phyloP scores from a whole-genome alignment of 2,113 vertebrate genomes.

The Cyanoliseus patagonus region DNA sequence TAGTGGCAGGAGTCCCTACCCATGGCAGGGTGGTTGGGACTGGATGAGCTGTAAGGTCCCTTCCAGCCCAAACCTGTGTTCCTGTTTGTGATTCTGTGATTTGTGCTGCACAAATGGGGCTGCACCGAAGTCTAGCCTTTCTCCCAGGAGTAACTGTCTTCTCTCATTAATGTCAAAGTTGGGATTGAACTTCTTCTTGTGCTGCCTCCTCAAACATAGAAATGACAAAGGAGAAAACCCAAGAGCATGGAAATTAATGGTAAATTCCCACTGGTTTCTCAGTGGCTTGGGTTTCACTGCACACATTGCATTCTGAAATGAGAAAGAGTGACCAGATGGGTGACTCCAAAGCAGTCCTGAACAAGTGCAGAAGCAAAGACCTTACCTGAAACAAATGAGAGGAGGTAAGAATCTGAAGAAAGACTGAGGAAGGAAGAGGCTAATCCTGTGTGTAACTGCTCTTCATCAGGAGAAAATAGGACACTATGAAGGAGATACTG shows the following conservation, averaged over 20 bases:
- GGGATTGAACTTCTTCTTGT: not conserved
- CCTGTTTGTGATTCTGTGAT: not conserved
- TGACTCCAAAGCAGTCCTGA: not conserved
- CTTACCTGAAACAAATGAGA: not conserved
- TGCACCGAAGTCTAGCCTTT: not conserved
- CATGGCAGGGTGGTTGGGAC: not conserved
- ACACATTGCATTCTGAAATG: not conserved
- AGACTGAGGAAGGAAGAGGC: not conserved
- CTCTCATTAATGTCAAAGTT: not conserved
- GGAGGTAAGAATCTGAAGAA: not conserved
- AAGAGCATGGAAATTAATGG: not conserved
- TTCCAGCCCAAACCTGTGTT: not conserved
- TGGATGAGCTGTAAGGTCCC: not conserved
- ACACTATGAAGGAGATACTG: not conserved
- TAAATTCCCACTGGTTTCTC: not conserved
- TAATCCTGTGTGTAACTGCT: not conserved
- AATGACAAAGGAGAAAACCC: not conserved
- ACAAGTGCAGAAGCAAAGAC: not conserved
- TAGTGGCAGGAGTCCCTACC: not conserved
- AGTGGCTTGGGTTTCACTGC: not conserved
- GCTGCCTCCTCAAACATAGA: not conserved
- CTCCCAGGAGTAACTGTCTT: not conserved
- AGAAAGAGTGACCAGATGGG: not conserved
- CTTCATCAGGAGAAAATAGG: not conserved
- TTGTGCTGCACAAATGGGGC: not conserved